Base-by-base conservation (phyloP, 30 jellyfish, hydroid and myxozoan species). In the Pseudorhiza aurosa region DNA sequence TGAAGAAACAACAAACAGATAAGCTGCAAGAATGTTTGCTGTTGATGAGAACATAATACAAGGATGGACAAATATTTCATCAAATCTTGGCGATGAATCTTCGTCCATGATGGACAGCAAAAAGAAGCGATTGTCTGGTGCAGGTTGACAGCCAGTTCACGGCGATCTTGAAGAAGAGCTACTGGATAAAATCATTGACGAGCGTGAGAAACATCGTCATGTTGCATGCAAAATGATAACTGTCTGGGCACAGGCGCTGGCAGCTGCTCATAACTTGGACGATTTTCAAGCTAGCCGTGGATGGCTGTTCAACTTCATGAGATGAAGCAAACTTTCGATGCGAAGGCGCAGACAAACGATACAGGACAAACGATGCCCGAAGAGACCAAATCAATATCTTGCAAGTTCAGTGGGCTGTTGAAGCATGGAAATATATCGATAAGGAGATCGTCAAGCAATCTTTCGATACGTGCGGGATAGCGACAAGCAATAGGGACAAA, bases 371-470 rank as follows among this genome's bases (percentile, higher is more conserved):
- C 82, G 22, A 69, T 39, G 72, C 83, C 83, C 8, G 42, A 69
- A 24, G 83, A 69, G 44, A 2, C 86, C 84, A 71, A 49, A 71
- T 65, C 58, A 71, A 21, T 27, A n/a, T 49, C 58, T 24, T 71
- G 51, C 85, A 44, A 71, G 85, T 71, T 40, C 85, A 71, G 85
- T n/a, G n/a, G n/a, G n/a, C n/a, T n/a, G n/a, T n/a, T n/a, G n/a
- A n/a, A n/a, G n/a, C n/a, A n/a, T n/a, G 88, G 85, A 51, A 51
- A 78, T 15, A 51, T 55, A 53, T 75, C 86, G 65, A 75, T 56
- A 24, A 7, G 26, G 77, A 18, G 32, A 49, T 35, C 22, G 45
- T 71, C 37, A 53, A 25, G 74, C 55, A 75, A 25, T 49, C 59
- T 17, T 75, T 72, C 60, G 83, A 72, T 17, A 46, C 62, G 76